These are phyloP conservation scores for Eriocheir sinensis DNA, from an alignment of 1,140 invertebrate species.

Conservation along the genomic window DNA sequence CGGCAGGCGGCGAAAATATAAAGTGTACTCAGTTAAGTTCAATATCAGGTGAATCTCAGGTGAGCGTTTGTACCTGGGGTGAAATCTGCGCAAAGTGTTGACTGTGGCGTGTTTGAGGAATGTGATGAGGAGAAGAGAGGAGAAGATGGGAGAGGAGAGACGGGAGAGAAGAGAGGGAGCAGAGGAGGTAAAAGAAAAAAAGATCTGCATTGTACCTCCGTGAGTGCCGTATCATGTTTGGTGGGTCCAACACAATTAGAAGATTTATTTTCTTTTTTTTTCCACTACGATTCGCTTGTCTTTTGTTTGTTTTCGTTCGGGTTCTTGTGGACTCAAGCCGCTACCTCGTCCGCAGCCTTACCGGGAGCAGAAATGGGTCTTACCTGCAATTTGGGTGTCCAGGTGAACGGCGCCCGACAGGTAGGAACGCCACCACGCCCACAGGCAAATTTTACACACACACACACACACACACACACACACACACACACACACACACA, in stretches of 20 bases:
- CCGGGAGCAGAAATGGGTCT: too few relatives aligned
- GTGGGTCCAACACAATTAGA: constrained; percentile 69
- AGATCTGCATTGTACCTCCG: constrained; percentile 55
- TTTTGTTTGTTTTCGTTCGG: constrained; percentile 23
- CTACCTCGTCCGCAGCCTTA: too few relatives aligned
- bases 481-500: too few relatives aligned
- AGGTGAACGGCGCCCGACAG: too few relatives aligned
- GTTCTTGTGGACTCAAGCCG: constrained; percentile 14
- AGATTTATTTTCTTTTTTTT: background rate
- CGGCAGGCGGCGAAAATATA: background rate
- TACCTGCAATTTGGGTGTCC: too few relatives aligned
- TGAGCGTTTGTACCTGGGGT: constrained; percentile 60
- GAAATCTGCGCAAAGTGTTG: constrained; percentile 66
- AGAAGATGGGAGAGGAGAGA: background rate
- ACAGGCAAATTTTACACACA: background rate
- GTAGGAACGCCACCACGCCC: too few relatives aligned
- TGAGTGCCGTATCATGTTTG: constrained; percentile 75
- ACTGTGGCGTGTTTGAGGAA: constrained; percentile 62
- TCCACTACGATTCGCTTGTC: constrained; percentile 30
- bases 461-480: constrained; percentile 3
- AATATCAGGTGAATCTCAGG: constrained; percentile 66
- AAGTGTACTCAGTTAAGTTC: constrained; percentile 64
- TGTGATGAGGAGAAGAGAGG: constrained; percentile 31
- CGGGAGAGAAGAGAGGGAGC: background rate
- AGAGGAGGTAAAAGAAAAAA: background rate